Evolutionary conservation across 2,888 invertebrate species (phyloP).

Genomic region (Nasonia oneida): DNA sequence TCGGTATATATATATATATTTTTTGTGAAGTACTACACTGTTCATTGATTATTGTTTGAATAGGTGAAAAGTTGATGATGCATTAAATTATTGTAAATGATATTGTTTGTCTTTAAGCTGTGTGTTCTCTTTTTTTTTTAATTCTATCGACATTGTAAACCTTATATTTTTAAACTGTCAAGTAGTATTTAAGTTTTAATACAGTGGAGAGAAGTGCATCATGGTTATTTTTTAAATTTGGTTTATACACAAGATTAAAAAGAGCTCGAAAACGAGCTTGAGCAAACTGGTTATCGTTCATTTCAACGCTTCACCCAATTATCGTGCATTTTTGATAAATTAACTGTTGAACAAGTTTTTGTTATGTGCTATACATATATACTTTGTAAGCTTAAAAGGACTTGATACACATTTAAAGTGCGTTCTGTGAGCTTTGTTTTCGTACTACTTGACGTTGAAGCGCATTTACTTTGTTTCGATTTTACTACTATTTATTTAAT

Average conservation of each 20-base stretch:
- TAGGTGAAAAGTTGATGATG: constrained; percentile 53
- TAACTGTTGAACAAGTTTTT: no score
- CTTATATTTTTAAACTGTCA: constrained; percentile 29
- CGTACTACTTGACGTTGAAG: no score
- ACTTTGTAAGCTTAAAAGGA: no score
- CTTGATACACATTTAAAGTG: no score
- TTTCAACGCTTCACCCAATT: background rate
- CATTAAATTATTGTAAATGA: constrained; percentile 62
- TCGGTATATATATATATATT: constrained; percentile 42
- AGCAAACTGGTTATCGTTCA: constrained; percentile 20
- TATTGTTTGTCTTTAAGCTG: constrained; percentile 46
- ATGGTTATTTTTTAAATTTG: constrained; percentile 39
- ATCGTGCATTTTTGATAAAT: no score
- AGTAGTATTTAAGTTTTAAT: constrained; percentile 55
- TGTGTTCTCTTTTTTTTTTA: constrained; percentile 46
- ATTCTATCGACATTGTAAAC: constrained; percentile 39
- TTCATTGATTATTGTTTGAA: constrained; percentile 55
- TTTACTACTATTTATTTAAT: no score
- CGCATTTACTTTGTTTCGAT: no score
- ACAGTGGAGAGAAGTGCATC: constrained; percentile 18
- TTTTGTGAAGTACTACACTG: constrained; percentile 55
- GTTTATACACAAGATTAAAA: constrained; percentile 37
- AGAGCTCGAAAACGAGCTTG: constrained; percentile 15
- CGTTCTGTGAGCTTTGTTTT: no score
- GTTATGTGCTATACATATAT: no score